Evolutionary conservation across 2,888 invertebrate species (phyloP), one percentile per base, ranked within the genome.

Genomic region (Cephonodes hylas): DNA sequence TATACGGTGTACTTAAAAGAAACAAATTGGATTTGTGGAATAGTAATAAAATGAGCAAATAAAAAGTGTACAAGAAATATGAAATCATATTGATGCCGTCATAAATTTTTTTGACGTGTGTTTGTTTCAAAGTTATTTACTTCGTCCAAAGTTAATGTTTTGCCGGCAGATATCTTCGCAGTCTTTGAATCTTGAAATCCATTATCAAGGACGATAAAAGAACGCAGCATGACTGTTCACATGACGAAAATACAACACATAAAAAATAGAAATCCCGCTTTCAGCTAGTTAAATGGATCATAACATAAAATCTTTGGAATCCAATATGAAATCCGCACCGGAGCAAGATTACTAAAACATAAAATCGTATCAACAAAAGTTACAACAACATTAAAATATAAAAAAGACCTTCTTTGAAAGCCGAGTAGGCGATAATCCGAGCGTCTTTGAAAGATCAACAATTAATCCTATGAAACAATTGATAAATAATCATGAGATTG

Each of bases 51-150:
- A 61, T 59, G 59, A 58, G 53, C 46, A 60, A 59, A 64, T 63
- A 62, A 66, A 66, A 61, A 45, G 44, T 45, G 15, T 57, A 57
- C 45, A 59, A 42, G 57, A 59, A 53, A 61, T 59, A 61, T 61
- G 56, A 64, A 64, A 64, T 64, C 57, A 64, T 64, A 64, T 56
- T 61, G 46, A 61, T 58, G 65, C 61, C 57, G 61, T 65, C 66
- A 63, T 69, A 67, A 62, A 66, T 59, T 61, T 59, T 61, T 64
- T 62, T 65, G 71, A 68, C 65, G 65, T 66, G 18, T 38, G 61
- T 61, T 64, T 66, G 64, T 53, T 66, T 66, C 58, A 66, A 58
- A 62, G 61, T 57, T 60, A 63, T 62, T 58, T 59, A 59, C 58
- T 66, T 62, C 63, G 46, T 45, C 45, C 42, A 61, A 57, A 68